Evolutionary conservation across 2,113 vertebrate species (phyloP).

Genomic region (Silurus asotus): DNA sequence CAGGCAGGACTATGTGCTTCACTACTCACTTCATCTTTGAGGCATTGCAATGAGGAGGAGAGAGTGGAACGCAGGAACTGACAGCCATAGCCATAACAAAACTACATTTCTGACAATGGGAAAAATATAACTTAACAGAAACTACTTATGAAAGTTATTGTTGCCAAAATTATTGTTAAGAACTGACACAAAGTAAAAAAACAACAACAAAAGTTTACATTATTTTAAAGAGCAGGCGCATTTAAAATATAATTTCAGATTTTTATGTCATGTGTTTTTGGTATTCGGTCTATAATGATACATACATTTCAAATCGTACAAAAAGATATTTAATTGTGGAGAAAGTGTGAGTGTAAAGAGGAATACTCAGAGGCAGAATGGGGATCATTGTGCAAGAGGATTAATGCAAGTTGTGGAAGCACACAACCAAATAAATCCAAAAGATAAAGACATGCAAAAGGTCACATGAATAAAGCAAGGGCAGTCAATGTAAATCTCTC

Average conservation of each 20-base stretch:
- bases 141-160: conserved; percentile 75
- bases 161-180: conserved; percentile 78
- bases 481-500: neutral
- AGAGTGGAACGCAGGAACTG: conserved; percentile 64
- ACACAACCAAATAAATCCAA: neutral
- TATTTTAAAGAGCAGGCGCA: conserved; percentile 72
- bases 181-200: conserved; percentile 74
- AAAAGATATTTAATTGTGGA: conserved; percentile 35
- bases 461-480: neutral
- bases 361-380: neutral
- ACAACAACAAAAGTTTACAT: conserved; percentile 47
- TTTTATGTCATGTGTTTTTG: conserved; percentile 67
- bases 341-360: neutral
- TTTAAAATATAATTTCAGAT: conserved; percentile 73
- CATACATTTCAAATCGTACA: conserved; percentile 3
- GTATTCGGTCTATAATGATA: conserved; percentile 68
- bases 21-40: conserved; percentile 20
- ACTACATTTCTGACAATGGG: conserved; percentile 80
- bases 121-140: conserved; percentile 45
- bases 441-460: neutral
- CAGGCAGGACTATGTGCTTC: conserved; percentile 38
- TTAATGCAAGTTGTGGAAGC: neutral
- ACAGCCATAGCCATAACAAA: conserved; percentile 75
- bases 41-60: conserved; percentile 49
- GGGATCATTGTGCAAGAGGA: neutral